Evolutionary conservation across 2,888 invertebrate genomes (phyloP), one percentile per base, ranked within the genome.

Genomic region (Lasioglossum zephyrum): DNA sequence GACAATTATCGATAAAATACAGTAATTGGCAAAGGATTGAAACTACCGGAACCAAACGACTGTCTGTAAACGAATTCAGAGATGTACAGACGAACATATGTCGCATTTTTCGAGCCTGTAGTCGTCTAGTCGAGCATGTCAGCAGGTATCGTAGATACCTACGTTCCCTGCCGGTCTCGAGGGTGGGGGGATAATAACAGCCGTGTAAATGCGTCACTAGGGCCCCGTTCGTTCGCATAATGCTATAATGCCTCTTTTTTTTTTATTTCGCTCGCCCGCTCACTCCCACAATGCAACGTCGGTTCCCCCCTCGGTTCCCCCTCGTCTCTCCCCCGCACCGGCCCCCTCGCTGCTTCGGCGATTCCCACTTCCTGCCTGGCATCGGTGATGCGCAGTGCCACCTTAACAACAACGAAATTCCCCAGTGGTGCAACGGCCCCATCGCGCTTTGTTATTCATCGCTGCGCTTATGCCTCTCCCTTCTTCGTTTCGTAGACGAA

Each of bases 311-410:
- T 66, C 74, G 66, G 63, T 60, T 31, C 76, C 77, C 39, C 82
- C 74, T 60, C 81, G 31, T 16, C 73, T 69, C 73, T 77, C 70
- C 57, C 82, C 83, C 78, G 63, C 86, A 44, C 76, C 81, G 77
- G 81, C 83, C 90, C 89, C 89, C 90, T 89, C 90, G 86, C 88
- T 89, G 91, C 89, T 88, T 89, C 92, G 92, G 82, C 89, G 90
- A 90, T 93, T 92, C 92, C 92, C 92, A 93, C 93, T 94, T 94
- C 95, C 95, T 94, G 95, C 92, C 93, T 91, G 91, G 93, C 94
- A 94, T 93, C 94, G 94, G 93, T 94, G 94, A 94, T 94, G 94
- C 94, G 94, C 94, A 94, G 94, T 94, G 94, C 95, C 94, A 94
- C 93, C 93, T 92, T 91, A 92, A 93, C 93, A 93, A 92, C 91